A percentile compares a stretch with the other conserved stretches of the same genome.
Conservation (phyloP, 35 echinoderm and acorn worm genomes). For the Ptychodera flava region DNA sequence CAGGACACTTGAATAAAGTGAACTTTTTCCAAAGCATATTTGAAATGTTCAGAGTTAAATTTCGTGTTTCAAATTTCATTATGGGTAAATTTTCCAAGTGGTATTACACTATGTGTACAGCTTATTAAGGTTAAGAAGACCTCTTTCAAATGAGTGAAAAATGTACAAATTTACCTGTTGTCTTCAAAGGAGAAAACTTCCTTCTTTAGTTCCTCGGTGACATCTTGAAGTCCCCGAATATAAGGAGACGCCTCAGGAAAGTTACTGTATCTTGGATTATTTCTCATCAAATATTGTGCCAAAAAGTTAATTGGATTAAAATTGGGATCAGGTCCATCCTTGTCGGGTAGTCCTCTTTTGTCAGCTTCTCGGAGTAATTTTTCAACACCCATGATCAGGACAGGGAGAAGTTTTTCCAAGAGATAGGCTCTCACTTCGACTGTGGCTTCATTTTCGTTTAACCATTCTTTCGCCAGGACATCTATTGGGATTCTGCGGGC, state of each 20-base stretch:
- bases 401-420: constrained; percentile 90
- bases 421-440: constrained; percentile 91
- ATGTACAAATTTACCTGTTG: constrained; percentile 94
- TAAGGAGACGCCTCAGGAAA: constrained; percentile 98
- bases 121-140: not conserved
- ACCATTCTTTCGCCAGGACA: constrained; percentile 69
- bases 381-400: constrained; percentile 85
- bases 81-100: too few species aligned
- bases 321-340: constrained; percentile 49
- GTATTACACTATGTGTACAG: not conserved
- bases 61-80: too few species aligned
- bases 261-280: constrained; percentile 88
- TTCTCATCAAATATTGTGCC: constrained; percentile 97
- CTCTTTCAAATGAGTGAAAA: not conserved
- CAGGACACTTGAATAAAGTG: too few species aligned
- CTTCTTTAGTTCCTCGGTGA: constrained; percentile 91
- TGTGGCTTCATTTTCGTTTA: constrained; percentile 78
- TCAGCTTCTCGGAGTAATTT: constrained; percentile 83
- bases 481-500: constrained; percentile 75
- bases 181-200: constrained; percentile 99
- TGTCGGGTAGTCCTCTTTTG: constrained; percentile 55
- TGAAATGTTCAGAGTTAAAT: too few species aligned
- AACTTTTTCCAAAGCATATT: too few species aligned
- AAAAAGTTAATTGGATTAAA: constrained; percentile 97
- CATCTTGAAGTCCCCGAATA: constrained; percentile 81